These are phyloP conservation scores for Cercopithecus petaurista DNA, from an alignment of 2,797 vertebrate genomes.

Conservation along the genomic window DNA sequence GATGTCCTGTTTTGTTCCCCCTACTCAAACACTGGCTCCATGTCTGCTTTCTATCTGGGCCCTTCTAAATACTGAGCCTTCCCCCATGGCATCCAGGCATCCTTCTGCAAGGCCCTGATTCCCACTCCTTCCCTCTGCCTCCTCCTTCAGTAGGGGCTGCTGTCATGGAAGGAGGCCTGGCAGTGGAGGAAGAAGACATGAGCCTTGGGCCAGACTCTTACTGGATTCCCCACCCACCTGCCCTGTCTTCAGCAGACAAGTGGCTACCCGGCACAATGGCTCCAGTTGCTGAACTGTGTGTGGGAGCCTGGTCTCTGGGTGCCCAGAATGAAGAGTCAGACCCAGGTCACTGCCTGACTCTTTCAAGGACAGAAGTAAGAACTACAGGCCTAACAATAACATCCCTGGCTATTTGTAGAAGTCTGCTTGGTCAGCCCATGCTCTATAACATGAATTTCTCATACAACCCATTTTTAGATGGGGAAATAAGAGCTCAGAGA, in stretches of 20 bases:
- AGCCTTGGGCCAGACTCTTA: background rate
- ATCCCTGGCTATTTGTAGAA: background rate
- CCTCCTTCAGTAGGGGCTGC: background rate
- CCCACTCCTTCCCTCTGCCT: background rate
- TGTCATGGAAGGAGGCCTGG: background rate
- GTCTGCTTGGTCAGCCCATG: background rate
- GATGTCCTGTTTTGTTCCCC: background rate
- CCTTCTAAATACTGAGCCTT: background rate
- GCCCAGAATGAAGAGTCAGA: background rate
- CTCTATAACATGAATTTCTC: background rate
- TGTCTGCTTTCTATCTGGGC: background rate
- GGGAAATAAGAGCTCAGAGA: background rate
- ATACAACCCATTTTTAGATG: background rate
- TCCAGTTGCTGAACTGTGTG: background rate
- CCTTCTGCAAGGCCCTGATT: background rate
- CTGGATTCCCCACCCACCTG: background rate
- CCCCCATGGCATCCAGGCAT: background rate
- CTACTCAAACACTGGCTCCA: background rate
- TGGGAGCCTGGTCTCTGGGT: background rate
- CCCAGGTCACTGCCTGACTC: background rate
- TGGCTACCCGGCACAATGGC: background rate
- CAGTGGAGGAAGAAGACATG: background rate
- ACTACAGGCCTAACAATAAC: background rate
- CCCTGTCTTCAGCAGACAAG: background rate
- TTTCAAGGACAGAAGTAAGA: background rate